Evolutionary conservation across 1,140 invertebrate genomes (phyloP), one percentile per base, ranked within the genome.

Genomic region (Ceratosolen fusciceps): DNA sequence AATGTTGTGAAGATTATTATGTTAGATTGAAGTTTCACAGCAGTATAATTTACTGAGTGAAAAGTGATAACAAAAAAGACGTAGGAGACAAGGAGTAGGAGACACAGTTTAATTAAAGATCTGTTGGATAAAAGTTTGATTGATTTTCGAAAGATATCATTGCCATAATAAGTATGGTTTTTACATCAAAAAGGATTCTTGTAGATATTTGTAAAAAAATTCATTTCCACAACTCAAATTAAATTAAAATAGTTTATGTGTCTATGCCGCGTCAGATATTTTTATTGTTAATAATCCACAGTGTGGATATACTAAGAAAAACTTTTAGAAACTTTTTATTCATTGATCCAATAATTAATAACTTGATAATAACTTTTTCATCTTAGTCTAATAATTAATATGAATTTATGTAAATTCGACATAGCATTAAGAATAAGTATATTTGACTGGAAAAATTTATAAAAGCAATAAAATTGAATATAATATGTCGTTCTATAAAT

Each of bases 31-130:
- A n/a, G 10, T 75, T 65, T 75, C 31, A 52, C 43, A 58, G 52
- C 65, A 58, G 58, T 39, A 65, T 62, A 74, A 74, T 74, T 74
- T 26, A n/a, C 1, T 3, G 26, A 10, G 26, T 5, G 14, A 71
- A 3, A 49, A 19, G n/a, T 39, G 39, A 47, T 19, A 68, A 12
- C 7, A 1, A 47, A 3, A 26, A 0, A 19, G 10, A 2, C 24
- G 24, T 12, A n/a, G 3, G 24, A n/a, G n/a, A n/a, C n/a, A 56
- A 60, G 73, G 29, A 37, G 56, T 14, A 21, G 49, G 3, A n/a
- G 52, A 29, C 56, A 10, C 3, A 70, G 65, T 78, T 70, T 78
- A 78, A 78, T 78, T 78, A 78, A 78, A 78, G 76, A 78, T 77
- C 37, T 26, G 75, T n/a, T 12, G 31, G 54, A 77, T 77, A 77